Evolutionary conservation across 2,888 invertebrate genomes (phyloP).

Genomic region (Temnothorax ravouxi): DNA sequence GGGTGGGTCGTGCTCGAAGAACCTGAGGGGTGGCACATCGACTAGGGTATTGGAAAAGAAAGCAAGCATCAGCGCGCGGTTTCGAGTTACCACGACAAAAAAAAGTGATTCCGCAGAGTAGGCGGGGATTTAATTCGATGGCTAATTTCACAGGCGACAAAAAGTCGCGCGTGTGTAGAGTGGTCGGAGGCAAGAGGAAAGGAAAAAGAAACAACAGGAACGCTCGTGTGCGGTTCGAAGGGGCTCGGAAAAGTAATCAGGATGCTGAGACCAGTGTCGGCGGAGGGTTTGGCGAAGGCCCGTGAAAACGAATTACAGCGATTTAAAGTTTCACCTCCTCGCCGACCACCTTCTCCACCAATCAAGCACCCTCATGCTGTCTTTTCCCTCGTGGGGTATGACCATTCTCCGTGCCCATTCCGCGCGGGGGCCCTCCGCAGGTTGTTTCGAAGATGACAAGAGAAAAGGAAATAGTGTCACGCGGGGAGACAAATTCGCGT

Average conservation of each 20-base stretch:
- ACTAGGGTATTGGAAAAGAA: constrained; percentile 63
- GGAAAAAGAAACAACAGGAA: constrained; percentile 30
- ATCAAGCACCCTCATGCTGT: constrained; percentile 24
- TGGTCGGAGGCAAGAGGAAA: not conserved
- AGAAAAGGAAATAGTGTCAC: constrained; percentile 42
- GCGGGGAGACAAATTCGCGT: constrained; percentile 46
- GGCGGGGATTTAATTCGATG: constrained; percentile 79
- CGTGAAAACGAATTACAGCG: constrained; percentile 78
- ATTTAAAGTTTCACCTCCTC: constrained; percentile 71
- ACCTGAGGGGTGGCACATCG: constrained; percentile 57
- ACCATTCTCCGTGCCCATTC: constrained; percentile 39
- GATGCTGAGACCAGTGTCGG: constrained; percentile 46
- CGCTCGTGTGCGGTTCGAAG: constrained; percentile 28
- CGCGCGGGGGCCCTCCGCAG: constrained; percentile 23
- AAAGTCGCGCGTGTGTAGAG: constrained; percentile 53
- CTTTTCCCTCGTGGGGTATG: constrained; percentile 33
- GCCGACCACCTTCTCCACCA: not conserved
- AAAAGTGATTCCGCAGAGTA: constrained; percentile 28
- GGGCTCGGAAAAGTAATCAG: constrained; percentile 62
- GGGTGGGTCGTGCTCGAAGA: constrained; percentile 65
- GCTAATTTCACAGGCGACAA: constrained; percentile 81
- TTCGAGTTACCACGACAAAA: constrained; percentile 67
- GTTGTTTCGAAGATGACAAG: constrained; percentile 54
- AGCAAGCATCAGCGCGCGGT: constrained; percentile 74
- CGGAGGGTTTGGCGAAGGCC: constrained; percentile 45